Base-by-base conservation (phyloP, 2,797 vertebrate species). In the Gymnothorax reevesii region DNA sequence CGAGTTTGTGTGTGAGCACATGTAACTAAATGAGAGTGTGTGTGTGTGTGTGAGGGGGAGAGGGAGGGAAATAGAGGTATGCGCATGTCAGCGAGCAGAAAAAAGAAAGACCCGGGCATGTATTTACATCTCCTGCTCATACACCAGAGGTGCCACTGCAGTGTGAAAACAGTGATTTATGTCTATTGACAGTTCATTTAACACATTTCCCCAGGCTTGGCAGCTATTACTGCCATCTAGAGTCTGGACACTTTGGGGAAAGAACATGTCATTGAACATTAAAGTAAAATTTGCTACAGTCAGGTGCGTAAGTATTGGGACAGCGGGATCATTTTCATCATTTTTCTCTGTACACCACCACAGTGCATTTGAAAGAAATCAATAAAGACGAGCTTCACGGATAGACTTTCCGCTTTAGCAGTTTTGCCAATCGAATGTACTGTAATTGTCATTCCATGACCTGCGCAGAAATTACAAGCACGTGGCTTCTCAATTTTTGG, bases 11-110 rank as follows among this genome's bases (percentile, higher is more conserved):
- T 83, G 85, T 69, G 79, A 27, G 57, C 25, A 49, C 82, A 59
- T 86, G 85, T 42, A 20, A 84, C 75, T 89, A 77, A 84, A 60
- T 87, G 86, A 54, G 83, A 33, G 83, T 60, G 71, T 85, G 86
- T 85, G 89, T 17, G 62, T 17, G 62, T 5, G 62, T 64, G 62
- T 64, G 62, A 17, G 4, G 17, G 62, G 1, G 13, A 13, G 49
- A 8, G 49, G 4, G 49, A 2, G 66, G 15, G 73, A 55, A 57
- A 22, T 55, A 77, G 42, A 27, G 59, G 33, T 33, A 33, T 84
- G 33, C 42, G 4, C 27, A 22, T 88, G 17, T 84, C 57, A 71
- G 62, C 69, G 60, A 54, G 64, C 59, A 20, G 17, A 13, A 64
- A 22, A 25, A 71, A 10, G 3, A 33, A 15, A 42, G 27, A 7